Base-by-base conservation (phyloP, 1,140 invertebrate species). In the Drosophila willistoni region DNA sequence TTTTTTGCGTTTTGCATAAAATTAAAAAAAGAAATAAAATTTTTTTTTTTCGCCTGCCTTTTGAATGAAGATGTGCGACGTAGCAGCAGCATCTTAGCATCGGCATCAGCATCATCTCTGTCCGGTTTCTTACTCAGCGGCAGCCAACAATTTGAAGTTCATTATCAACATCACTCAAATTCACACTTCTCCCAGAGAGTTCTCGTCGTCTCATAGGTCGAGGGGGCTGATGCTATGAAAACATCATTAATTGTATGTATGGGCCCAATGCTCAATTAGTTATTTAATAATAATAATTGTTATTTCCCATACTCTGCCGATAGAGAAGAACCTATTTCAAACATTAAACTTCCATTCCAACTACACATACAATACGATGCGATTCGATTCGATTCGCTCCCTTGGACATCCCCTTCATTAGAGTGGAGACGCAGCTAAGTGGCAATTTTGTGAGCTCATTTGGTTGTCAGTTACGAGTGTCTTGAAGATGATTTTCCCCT, bases 91-190 rank as follows among this genome's bases (percentile, higher is more conserved):
- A 39, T 39, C 36, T 39, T 13, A 74, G 29, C 54, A 62, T 41
- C 67, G 54, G 39, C 44, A 69, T 17, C 74, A 61, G 64, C 71
- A 81, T 70, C 79, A 56, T 60, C 39, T 14, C 77, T 78, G 84
- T 87, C 84, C 84, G 84, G 84, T 87, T 87, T 87, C 80, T 87
- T 87, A 87, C 84, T 89, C 84, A 87, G 84, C 74, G 12, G 14
- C 62, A 56, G 59, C 14, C 66, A 77, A 61, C 68, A 73, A 56
- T 74, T 77, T 77, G 73, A 87, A 83, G 79, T 87, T 87, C 79
- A 87, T 83, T 81, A 86, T 69, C 77, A 69, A 69, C 66, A 60
- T 64, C 76, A 77, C 77, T 81, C 79, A 87, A 77, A 77, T 79
- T 89, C 85, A 72, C 84, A 89, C 81, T 89, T 90, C 81, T 81